Evolutionary conservation across 2,888 invertebrate genomes (phyloP), one percentile per base, ranked within the genome.

Genomic region (Caenorhabditis virilis): DNA sequence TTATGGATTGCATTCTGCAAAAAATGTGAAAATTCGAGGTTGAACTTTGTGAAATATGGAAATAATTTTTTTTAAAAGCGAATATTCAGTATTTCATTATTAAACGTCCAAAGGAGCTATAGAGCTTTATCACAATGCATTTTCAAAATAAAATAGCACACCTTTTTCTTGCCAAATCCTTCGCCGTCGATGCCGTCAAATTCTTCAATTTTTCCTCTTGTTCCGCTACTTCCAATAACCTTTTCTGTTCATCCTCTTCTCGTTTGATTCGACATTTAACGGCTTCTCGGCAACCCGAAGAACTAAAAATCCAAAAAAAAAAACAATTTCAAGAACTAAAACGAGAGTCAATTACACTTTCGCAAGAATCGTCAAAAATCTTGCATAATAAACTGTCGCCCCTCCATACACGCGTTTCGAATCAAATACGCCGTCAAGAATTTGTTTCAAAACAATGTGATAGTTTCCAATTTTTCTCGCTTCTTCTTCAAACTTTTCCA

Each of bases 351-450:
- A n/a, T 46, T 30, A 63, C 45, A 57, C 23, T 22, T 50, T 49
- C 5, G 39, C 25, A 15, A 71, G 26, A 36, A 71, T 56, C 1
- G 67, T 36, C 35, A 71, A 39, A 23, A 67, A 67, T 6, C 71
- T 51, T 7, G 55, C 62, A 3, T 67, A 25, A 41, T 71, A 71
- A n/a, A 67, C 58, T 36, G 61, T 23, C 3, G 39, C 41, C 11
- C 68, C 62, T n/a, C 71, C 71, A 11, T 49, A 30, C 6, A 71
- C 48, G n/a, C 57, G 50, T 9, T 59, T 49, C 20, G 42, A 7
- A 25, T 59, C 47, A 25, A 61, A 59, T 2, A 36, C 53, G 18
- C 61, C 61, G 9, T 33, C 20, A 1, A 61, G 47, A 5, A 67
- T 41, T 13, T 64, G 60, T 25, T 45, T 33, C 15, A 55, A 45